Evolutionary conservation across 2,113 vertebrate genomes (phyloP).

Genomic region (Rhinichthys klamathensis): DNA sequence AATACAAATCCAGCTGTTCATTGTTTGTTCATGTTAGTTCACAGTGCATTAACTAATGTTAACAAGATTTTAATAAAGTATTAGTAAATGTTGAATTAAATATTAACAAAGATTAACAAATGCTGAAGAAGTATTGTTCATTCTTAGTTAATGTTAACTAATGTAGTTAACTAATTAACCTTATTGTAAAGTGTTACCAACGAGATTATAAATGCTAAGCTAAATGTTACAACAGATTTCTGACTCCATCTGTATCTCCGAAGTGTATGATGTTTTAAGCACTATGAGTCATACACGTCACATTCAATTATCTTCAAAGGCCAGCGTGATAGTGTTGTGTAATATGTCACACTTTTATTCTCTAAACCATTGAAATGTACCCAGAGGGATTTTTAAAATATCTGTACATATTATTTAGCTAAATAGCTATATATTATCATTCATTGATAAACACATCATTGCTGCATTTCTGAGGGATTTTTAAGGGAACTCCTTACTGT

Average conservation of each 20-base stretch:
- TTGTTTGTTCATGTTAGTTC: too few species aligned
- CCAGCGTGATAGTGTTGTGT: background rate
- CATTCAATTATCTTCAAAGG: conserved; percentile 1
- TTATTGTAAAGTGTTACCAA: too few species aligned
- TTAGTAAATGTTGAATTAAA: too few species aligned
- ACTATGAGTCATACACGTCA: background rate
- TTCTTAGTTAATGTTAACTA: too few species aligned
- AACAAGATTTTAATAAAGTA: too few species aligned
- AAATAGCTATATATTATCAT: background rate
- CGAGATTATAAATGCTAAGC: background rate
- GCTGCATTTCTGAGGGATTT: background rate
- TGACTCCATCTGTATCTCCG: background rate
- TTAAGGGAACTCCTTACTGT: background rate
- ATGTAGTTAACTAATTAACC: too few species aligned
- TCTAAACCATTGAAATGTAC: background rate
- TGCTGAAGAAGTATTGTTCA: too few species aligned
- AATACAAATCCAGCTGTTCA: too few species aligned
- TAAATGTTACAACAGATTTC: background rate
- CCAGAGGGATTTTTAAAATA: background rate
- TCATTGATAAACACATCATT: background rate
- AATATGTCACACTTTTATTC: background rate
- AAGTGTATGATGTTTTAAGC: background rate
- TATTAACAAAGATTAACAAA: too few species aligned
- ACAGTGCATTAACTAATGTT: too few species aligned
- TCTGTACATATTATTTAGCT: background rate